phyloP scores from a whole-genome alignment of 2,113 vertebrate species.

The Corydoras maculifer region DNA sequence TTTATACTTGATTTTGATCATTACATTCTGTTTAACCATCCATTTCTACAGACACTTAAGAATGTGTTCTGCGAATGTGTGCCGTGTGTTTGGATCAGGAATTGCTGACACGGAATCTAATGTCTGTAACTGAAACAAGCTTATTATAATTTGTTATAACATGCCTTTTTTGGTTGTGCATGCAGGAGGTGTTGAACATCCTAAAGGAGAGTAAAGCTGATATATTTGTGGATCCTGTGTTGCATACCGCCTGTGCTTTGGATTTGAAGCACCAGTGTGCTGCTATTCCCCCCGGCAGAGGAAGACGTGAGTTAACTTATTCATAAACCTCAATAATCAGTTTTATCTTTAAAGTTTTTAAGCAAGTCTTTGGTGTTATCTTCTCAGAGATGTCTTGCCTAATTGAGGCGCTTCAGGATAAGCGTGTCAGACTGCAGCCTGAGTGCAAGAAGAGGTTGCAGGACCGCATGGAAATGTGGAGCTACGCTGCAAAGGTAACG shows the following conservation, averaged over 20 bases:
- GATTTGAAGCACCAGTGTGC: slow-evolving; percentile 98
- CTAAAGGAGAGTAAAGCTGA: slow-evolving; percentile 97
- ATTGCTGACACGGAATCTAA: too few relatives aligned
- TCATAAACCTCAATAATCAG: too few relatives aligned
- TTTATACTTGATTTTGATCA: too few relatives aligned
- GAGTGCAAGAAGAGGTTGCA: slow-evolving; percentile 97
- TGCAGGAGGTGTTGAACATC: slow-evolving; percentile 93
- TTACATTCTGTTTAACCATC: too few relatives aligned
- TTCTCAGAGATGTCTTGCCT: slow-evolving; percentile 93
- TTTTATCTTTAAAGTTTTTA: background rate
- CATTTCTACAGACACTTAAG: too few relatives aligned
- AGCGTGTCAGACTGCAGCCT: slow-evolving; percentile 88
- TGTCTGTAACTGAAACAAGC: too few relatives aligned
- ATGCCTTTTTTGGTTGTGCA: background rate
- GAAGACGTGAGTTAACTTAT: slow-evolving; percentile 79
- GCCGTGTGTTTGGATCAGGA: too few relatives aligned
- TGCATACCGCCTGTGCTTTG: slow-evolving; percentile 93
- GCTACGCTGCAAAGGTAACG: slow-evolving; percentile 89
- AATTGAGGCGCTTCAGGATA: slow-evolving; percentile 93
- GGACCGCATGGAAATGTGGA: slow-evolving; percentile 98
- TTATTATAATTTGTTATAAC: too few relatives aligned
- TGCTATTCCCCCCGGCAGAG: slow-evolving; percentile 86
- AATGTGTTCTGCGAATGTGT: too few relatives aligned
- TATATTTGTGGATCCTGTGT: slow-evolving; percentile 95
- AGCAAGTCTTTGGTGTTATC: background rate